phyloP scores from a whole-genome alignment of 2,113 vertebrate genomes.

The Xerus inauris region DNA sequence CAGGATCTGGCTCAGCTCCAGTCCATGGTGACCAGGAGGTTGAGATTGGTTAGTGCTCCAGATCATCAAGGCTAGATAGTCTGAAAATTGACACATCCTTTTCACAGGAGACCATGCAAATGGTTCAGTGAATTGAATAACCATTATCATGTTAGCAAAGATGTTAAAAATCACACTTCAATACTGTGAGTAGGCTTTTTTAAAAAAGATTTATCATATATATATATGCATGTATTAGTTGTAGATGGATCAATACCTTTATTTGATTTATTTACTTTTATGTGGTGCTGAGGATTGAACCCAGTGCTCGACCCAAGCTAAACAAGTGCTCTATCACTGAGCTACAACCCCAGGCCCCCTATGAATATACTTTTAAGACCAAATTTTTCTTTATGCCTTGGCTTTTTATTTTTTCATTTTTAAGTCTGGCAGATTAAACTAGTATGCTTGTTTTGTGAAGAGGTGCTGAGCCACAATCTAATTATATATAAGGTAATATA shows the following conservation, averaged over 20 bases:
- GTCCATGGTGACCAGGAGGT: neutral
- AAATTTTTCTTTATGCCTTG: neutral
- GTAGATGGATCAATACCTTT: too few species aligned
- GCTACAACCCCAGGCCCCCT: too few species aligned
- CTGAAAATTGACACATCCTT: neutral
- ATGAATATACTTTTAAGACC: neutral
- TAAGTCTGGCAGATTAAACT: neutral
- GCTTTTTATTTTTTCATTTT: conserved; percentile 3
- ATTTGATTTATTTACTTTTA: too few species aligned
- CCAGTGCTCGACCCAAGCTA: too few species aligned
- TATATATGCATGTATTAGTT: too few species aligned
- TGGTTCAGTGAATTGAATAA: neutral
- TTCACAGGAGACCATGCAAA: neutral
- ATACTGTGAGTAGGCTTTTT: neutral
- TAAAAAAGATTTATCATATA: too few species aligned
- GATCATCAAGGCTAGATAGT: neutral
- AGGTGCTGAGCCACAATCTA: neutral
- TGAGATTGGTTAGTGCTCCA: neutral
- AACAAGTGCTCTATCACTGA: too few species aligned
- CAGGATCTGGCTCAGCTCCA: neutral
- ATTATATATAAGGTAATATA: neutral
- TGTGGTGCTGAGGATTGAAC: too few species aligned
- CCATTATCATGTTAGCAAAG: neutral
- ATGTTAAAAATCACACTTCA: neutral
- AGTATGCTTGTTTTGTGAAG: neutral